Evolutionary conservation across 2,888 invertebrate species (phyloP).

Genomic region (Nemotelus pantherinus): DNA sequence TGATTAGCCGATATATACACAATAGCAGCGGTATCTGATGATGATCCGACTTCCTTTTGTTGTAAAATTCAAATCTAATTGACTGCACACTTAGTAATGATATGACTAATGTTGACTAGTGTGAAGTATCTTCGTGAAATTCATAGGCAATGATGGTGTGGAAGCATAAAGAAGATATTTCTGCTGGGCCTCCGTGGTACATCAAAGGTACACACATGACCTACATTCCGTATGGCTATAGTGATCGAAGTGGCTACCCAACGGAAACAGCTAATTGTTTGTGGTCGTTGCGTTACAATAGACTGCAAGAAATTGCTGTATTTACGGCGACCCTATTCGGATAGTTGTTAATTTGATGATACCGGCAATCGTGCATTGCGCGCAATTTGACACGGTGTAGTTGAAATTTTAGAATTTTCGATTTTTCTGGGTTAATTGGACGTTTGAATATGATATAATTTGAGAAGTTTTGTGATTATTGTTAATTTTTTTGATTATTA

Average conservation of each 20-base stretch:
- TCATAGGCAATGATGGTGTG: not conserved
- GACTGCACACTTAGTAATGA: conserved; percentile 15
- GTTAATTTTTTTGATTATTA: no score
- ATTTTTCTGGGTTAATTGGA: conserved; percentile 23
- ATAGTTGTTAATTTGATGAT: conserved; percentile 22
- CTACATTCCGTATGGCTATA: not conserved
- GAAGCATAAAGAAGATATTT: not conserved
- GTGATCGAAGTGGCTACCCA: not conserved
- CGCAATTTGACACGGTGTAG: conserved; percentile 2
- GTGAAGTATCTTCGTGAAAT: not conserved
- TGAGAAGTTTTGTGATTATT: no score
- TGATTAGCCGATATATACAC: not conserved
- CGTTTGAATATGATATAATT: not conserved
- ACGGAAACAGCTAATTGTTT: conserved; percentile 18
- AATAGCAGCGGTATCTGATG: not conserved
- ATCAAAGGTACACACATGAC: not conserved
- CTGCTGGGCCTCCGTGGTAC: no score
- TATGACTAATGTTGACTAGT: conserved; percentile 9
- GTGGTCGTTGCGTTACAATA: not conserved
- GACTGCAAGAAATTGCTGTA: not conserved
- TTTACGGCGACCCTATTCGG: not conserved
- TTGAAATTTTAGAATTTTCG: not conserved
- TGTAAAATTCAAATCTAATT: conserved; percentile 7
- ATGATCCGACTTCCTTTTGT: conserved; percentile 11
- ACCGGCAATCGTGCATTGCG: not conserved